Conservation (phyloP, 1,140 invertebrate genomes). For the Drosophila auraria region DNA sequence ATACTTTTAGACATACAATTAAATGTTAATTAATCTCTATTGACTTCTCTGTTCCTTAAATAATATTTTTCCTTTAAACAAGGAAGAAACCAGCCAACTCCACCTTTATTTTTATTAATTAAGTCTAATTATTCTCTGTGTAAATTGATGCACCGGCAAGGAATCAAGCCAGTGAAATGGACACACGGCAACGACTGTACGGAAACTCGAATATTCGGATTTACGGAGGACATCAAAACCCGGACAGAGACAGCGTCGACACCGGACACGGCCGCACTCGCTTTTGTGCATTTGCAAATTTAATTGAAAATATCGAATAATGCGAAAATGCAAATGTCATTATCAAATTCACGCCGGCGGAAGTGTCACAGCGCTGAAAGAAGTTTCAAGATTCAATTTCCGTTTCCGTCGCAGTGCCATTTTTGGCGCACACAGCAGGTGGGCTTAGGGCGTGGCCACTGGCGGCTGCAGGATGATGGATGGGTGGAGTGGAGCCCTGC, state of each 20-base stretch:
- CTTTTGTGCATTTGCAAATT: slow-evolving; percentile 37
- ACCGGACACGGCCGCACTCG: slow-evolving; percentile 9
- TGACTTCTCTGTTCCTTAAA: fast-evolving
- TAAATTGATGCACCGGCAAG: not conserved
- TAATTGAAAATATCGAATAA: slow-evolving; percentile 60
- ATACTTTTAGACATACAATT: not conserved
- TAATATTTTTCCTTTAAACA: no score
- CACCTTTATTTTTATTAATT: not conserved
- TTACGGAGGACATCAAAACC: slow-evolving; percentile 9
- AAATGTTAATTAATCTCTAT: not conserved
- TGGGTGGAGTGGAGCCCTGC: not conserved
- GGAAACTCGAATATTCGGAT: slow-evolving; percentile 10
- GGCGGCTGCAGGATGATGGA: not conserved
- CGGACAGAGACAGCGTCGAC: not conserved
- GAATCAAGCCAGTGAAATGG: slow-evolving; percentile 8
- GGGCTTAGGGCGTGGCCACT: slow-evolving; percentile 25
- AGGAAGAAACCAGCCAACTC: not conserved
- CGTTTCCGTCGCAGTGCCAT: slow-evolving; percentile 52
- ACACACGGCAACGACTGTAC: slow-evolving; percentile 7
- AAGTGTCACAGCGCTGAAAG: slow-evolving; percentile 40
- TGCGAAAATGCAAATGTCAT: slow-evolving; percentile 59
- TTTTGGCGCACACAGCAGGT: slow-evolving; percentile 31
- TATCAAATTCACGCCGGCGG: slow-evolving; percentile 56
- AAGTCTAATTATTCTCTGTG: not conserved
- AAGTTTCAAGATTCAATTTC: slow-evolving; percentile 69